Percentiles rank a stretch among this genome's conserved stretches.
phyloP scores from a whole-genome alignment of 2,888 invertebrate genomes.

The Mylabris sibirica region DNA sequence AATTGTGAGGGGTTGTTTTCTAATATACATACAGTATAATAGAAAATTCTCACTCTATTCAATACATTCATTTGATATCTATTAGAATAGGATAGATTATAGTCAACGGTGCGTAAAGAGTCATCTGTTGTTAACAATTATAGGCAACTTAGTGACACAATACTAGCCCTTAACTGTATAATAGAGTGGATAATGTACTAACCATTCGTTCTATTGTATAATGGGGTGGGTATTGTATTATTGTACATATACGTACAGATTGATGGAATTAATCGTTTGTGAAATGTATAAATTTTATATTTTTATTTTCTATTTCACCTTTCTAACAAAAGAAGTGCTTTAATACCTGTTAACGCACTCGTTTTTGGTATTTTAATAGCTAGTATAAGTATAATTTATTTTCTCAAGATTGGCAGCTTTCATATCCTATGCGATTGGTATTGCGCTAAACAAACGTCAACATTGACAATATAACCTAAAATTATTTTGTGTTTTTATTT shows the following conservation, averaged over 20 bases:
- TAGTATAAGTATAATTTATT: no score
- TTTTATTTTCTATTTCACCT: no score
- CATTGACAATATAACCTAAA: no score
- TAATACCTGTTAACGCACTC: no score
- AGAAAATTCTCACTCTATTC: background rate
- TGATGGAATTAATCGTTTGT: constrained; percentile 58
- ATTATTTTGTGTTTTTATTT: no score
- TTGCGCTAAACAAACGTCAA: no score
- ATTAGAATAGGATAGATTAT: constrained; percentile 25
- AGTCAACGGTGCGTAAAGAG: constrained; percentile 55
- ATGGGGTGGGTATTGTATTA: constrained; percentile 53
- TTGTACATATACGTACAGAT: constrained; percentile 31
- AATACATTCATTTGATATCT: background rate
- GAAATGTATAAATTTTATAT: constrained; percentile 59
- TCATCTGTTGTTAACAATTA: constrained; percentile 62
- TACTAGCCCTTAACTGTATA: constrained; percentile 57
- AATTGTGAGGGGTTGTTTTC: background rate
- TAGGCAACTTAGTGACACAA: constrained; percentile 61
- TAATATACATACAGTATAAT: background rate
- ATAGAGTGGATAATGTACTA: constrained; percentile 58
- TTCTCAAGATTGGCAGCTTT: no score
- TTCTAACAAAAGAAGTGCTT: no score
- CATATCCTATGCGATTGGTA: no score
- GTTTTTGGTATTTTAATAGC: no score
- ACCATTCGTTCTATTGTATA: constrained; percentile 50